phyloP scores from a whole-genome alignment of 2,113 vertebrate genomes.

The Delphinapterus leucas region DNA sequence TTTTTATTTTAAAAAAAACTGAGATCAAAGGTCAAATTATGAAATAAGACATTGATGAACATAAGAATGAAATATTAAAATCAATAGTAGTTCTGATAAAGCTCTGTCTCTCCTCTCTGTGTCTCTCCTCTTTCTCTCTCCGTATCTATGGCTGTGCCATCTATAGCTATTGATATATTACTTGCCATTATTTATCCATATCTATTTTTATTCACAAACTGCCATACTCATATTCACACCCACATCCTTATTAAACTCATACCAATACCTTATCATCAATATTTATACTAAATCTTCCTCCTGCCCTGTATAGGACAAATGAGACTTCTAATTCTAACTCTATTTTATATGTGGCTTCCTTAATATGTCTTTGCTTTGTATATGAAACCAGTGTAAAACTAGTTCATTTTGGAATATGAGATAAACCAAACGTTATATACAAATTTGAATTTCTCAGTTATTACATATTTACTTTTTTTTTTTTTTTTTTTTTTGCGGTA shows the following conservation, averaged over 20 bases:
- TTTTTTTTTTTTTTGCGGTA: too few species aligned
- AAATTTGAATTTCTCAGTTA: background rate
- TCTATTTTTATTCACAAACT: background rate
- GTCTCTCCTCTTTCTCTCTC: too few species aligned
- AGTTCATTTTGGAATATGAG: background rate
- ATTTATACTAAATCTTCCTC: background rate
- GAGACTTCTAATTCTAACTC: background rate
- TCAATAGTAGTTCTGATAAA: background rate
- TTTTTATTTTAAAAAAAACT: background rate
- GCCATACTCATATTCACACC: background rate
- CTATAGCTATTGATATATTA: background rate
- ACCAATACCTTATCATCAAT: background rate
- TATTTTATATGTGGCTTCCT: background rate
- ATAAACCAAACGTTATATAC: background rate
- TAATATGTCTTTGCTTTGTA: background rate
- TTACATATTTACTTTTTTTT: background rate
- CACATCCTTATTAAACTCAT: background rate
- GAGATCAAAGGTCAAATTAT: background rate
- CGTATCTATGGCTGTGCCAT: background rate
- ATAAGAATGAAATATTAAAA: background rate
- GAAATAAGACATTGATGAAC: background rate
- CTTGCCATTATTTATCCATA: background rate
- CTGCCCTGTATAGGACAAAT: background rate
- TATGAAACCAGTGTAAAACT: background rate
- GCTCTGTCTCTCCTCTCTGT: background rate